A percentile compares a stretch with the other conserved stretches of the same genome.
Evolutionary conservation across 2,797 vertebrate genomes (phyloP).

Genomic region (Aplochiton taeniatus): DNA sequence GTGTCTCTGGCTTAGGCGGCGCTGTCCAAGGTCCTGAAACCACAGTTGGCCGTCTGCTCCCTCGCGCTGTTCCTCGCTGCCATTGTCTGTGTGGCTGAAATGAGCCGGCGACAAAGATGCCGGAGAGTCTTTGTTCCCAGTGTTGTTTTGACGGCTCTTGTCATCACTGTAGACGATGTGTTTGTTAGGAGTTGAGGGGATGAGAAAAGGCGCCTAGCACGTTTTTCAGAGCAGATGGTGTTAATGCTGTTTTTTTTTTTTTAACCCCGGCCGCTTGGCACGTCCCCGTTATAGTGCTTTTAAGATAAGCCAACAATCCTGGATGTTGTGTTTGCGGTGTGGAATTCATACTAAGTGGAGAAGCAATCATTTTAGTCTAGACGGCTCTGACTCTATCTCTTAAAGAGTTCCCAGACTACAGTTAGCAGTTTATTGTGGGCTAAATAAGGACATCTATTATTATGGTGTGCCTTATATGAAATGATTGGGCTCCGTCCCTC

Average conservation of each 20-base stretch:
- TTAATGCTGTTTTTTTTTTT: constrained; percentile 31
- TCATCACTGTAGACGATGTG: constrained; percentile 1
- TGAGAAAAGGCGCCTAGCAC: constrained; percentile 16
- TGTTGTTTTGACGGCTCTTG: constrained; percentile 24
- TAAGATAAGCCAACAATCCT: constrained; percentile 9
- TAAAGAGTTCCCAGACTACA: too few relatives aligned
- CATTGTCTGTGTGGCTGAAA: constrained; percentile 36
- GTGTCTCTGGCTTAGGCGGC: background rate
- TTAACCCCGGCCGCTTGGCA: constrained; percentile 4
- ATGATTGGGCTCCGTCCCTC: background rate
- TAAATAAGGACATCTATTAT: too few relatives aligned
- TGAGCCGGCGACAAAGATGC: background rate
- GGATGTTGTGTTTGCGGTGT: background rate
- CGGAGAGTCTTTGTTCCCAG: background rate
- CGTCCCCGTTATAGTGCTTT: constrained; percentile 8
- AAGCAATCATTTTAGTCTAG: too few relatives aligned
- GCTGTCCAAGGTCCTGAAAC: constrained; percentile 3
- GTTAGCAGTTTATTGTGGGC: too few relatives aligned
- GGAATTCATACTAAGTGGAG: too few relatives aligned
- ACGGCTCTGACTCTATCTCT: too few relatives aligned
- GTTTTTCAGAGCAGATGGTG: constrained; percentile 34
- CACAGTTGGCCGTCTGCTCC: background rate
- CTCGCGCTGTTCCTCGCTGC: too few relatives aligned
- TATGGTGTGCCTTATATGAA: too few relatives aligned
- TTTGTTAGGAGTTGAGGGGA: constrained; percentile 1